Percentiles rank a stretch among this genome's conserved stretches.
Evolutionary conservation across 2,888 invertebrate species (phyloP).

Genomic region (Chaetogeoica ovagalla): DNA sequence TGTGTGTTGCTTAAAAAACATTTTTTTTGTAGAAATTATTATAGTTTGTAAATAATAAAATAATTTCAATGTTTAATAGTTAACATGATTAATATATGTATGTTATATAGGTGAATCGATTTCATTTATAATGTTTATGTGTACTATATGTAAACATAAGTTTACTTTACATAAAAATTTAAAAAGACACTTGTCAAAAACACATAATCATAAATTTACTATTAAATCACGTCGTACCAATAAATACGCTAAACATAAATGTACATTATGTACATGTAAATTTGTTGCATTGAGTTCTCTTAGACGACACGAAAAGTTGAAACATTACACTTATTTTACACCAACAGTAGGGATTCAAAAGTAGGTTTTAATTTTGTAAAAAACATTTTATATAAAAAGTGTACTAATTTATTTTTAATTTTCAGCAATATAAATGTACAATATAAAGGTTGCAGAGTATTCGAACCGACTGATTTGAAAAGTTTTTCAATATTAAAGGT

Average conservation of each 20-base stretch:
- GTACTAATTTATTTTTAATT: not conserved
- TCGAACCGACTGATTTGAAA: slow-evolving; percentile 17
- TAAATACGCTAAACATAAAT: not conserved
- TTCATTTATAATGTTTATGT: not conserved
- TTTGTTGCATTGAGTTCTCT: slow-evolving; percentile 35
- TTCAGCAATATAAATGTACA: not conserved
- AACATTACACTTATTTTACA: not conserved
- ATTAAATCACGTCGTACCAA: rapidly evolving
- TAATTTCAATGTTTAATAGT: not conserved
- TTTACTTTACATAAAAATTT: slow-evolving; percentile 1
- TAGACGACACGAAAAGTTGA: slow-evolving; percentile 17
- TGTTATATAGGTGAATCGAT: not conserved
- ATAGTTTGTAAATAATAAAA: not conserved
- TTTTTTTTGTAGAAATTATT: no score
- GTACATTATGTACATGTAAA: not conserved
- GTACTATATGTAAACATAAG: not conserved
- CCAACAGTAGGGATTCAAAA: not conserved
- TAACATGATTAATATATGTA: not conserved
- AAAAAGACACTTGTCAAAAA: not conserved
- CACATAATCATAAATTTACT: not conserved
- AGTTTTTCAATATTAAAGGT: slow-evolving; percentile 21
- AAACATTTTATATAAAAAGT: not conserved
- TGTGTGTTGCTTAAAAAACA: no score
- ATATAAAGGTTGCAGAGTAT: not conserved
- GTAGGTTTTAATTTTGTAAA: not conserved